These are phyloP conservation scores for Cerceris ruficornis DNA, from an alignment of 2,888 invertebrate genomes.

Conservation along the genomic window DNA sequence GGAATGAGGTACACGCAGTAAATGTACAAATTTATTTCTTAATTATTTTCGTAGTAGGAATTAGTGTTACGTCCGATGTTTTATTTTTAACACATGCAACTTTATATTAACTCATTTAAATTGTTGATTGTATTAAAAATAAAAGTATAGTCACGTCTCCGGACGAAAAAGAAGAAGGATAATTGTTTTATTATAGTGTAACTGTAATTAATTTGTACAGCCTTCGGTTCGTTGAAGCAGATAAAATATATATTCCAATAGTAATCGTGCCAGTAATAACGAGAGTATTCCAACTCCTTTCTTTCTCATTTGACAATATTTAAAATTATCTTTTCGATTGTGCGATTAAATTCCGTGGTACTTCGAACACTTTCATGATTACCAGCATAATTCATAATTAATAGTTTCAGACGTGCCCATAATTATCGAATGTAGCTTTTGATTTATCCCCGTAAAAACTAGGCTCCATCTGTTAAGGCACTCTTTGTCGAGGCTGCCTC, in stretches of 20 bases:
- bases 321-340: too few species aligned
- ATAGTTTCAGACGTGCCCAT: background rate
- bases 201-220: background rate
- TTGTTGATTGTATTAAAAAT: slow-evolving; percentile 1
- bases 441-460: slow-evolving; percentile 33
- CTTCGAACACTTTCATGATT: too few species aligned
- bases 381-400: background rate
- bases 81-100: too few species aligned
- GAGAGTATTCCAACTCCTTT: too few species aligned
- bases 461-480: slow-evolving; percentile 58
- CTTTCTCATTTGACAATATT: too few species aligned
- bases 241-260: background rate
- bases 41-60: slow-evolving; percentile 4
- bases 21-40: background rate
- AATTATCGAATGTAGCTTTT: background rate
- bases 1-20: too few species aligned
- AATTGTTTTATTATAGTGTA: background rate
- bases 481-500: slow-evolving; percentile 56
- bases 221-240: background rate
- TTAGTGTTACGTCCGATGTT: too few species aligned
- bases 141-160: background rate
- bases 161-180: background rate
- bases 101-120: background rate
- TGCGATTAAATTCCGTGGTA: too few species aligned
- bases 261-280: background rate